Base-by-base conservation (phyloP, 2,888 invertebrate species). In the Hypsopygia costalis region DNA sequence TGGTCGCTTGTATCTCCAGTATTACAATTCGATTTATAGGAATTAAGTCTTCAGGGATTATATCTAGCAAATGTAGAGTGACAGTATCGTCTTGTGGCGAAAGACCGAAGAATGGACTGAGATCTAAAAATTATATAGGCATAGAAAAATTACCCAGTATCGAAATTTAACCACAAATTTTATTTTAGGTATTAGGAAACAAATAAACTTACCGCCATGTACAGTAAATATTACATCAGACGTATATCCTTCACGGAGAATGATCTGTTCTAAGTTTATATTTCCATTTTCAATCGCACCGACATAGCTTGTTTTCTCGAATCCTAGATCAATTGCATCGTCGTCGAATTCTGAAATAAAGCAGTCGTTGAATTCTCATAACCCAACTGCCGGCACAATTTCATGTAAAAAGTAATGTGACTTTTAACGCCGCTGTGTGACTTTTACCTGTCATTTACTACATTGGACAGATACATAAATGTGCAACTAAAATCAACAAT, bases 231-330 rank as follows among this genome's bases (percentile, higher is more conserved):
- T 9, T 1, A 69, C 62, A 28, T 47, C 44, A 7, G 43, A 5
- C 2, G 44, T 47, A 39, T 53, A 62, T 27, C 67, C 69, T 37
- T 60, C 52, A 3, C 32, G 47, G 4, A 69, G 54, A 12, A 47
- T 47, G 20, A 69, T 66, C 1, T 57, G 42, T n/a, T 49, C 46
- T 20, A 64, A 38, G 6, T 39, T 44, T 6, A 56, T 11, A 3
- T 25, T 11, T 21, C 46, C 36, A 27, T 50, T 51, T 25, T 52
- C 44, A 1, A 65, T 52, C 0, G 55, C 38, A 7, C 68, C 68
- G 1, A 52, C 6, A 37, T 62, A 65, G 11, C 42, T 56, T 10
- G 44, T 29, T 27, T 49, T 44, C 27, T 68, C 58, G 33, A 68
- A 68, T 4, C 49, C 55, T 34, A 65, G 55, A 10, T n/a, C n/a